A percentile compares a stretch with the other conserved stretches of the same genome.
Conservation (phyloP, 2,888 invertebrate species). For the Drosophila imparisetae region DNA sequence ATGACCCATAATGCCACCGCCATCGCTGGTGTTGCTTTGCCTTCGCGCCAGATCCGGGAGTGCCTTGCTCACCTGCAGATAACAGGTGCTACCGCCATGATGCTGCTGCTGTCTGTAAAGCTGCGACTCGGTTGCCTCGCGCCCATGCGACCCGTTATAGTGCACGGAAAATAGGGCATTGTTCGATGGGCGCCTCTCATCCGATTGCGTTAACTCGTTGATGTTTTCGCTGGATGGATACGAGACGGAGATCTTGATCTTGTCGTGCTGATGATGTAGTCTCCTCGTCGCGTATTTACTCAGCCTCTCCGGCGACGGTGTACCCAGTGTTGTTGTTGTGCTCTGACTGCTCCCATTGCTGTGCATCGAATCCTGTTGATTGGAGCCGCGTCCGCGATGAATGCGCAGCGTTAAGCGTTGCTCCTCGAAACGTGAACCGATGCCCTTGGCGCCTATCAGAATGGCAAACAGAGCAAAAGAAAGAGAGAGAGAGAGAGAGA, state of each 20-base stretch:
- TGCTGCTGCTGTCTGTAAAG: constrained; percentile 83
- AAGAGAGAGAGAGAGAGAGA: background rate
- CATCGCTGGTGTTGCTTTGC: constrained; percentile 79
- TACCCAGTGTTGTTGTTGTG: constrained; percentile 88
- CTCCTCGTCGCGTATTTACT: constrained; percentile 88
- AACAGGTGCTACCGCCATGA: constrained; percentile 85
- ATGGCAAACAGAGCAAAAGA: background rate
- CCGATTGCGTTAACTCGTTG: constrained; percentile 78
- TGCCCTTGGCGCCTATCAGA: constrained; percentile 86
- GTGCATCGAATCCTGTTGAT: constrained; percentile 88
- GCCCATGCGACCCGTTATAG: constrained; percentile 88
- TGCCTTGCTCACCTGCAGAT: constrained; percentile 86
- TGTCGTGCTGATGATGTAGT: constrained; percentile 87
- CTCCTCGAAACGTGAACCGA: constrained; percentile 93
- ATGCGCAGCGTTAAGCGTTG: constrained; percentile 96
- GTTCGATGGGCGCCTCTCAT: constrained; percentile 82
- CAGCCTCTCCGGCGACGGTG: constrained; percentile 88
- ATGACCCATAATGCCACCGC: constrained; percentile 45
- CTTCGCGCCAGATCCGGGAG: constrained; percentile 83
- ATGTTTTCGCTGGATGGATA: constrained; percentile 92
- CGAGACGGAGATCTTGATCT: constrained; percentile 94
- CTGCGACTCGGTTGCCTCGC: constrained; percentile 87
- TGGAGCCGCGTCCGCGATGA: constrained; percentile 93
- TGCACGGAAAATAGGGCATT: constrained; percentile 87
- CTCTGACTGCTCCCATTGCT: constrained; percentile 90